Evolutionary conservation across 2,888 invertebrate species (phyloP), one percentile per base, ranked within the genome.

Genomic region (Macaria notata): DNA sequence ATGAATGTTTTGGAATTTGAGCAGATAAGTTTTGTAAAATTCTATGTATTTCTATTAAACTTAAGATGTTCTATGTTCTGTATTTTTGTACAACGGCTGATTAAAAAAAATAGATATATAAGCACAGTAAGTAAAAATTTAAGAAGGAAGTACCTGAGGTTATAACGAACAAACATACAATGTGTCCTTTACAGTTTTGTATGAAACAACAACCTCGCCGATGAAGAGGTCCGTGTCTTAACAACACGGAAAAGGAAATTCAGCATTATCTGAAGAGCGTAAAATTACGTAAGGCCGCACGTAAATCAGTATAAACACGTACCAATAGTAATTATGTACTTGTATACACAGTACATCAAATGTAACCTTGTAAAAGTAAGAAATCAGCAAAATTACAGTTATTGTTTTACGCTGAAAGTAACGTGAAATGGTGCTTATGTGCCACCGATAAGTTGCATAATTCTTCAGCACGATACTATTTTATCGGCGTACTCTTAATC

Each of bases 401-500:
- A 86, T 83, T 84, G 81, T 84, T 86, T 81, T 82, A 82, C 73
- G 65, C 63, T 49, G 56, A 36, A 56, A 48, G 44, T 65, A 71
- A 68, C 54, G 64, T 64, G 80, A 83, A 78, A 38, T 80, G 64
- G 63, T 61, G 68, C 78, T 69, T 86, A 83, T 63, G 49, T 6
- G 61, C n/a, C 49, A 54, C 19, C 49, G 49, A 71, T 69, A 83
- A 66, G 78, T 62, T 70, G 69, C 65, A 79, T 66, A 78, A 81
- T 86, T 52, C 71, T 54, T 65, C 74, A 74, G 59, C 65, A 65
- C 59, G 61, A 61, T 66, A 54, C 61, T 72, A 78, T 74, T 84
- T 88, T 88, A 88, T 88, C 90, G 80, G 71, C 72, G 69, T 77
- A 75, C 75, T 77, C 75, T 81, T 88, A 90, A 90, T 90, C 90